Evolutionary conservation across 35 echinoderm and acorn worm genomes (phyloP).

Genomic region (Heliocidaris erythrogramma): DNA sequence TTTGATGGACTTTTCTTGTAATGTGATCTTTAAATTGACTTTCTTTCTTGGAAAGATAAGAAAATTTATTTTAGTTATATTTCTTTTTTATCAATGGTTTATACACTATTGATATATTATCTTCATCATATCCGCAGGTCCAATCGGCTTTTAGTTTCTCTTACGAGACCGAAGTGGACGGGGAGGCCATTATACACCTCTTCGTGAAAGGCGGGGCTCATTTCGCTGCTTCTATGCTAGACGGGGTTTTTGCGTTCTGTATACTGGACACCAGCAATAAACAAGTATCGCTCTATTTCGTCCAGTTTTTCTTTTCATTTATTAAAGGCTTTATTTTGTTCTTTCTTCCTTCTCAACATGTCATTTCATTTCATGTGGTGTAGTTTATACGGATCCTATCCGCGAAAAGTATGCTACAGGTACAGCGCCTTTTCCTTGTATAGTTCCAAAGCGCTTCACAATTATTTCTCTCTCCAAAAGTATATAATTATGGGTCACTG

Average conservation of each 20-base stretch:
- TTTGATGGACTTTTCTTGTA: no score
- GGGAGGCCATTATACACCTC: slow-evolving; percentile 87
- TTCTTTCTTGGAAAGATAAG: no score
- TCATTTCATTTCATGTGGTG: background rate
- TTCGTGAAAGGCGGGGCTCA: slow-evolving; percentile 74
- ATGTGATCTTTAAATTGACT: no score
- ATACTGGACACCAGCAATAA: slow-evolving; percentile 79
- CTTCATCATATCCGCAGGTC: slow-evolving; percentile 43
- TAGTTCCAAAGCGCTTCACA: background rate
- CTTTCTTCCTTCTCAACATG: background rate
- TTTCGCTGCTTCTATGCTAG: slow-evolving; percentile 77
- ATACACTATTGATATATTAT: no score
- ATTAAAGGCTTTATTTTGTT: background rate
- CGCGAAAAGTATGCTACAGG: background rate
- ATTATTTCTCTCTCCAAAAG: background rate
- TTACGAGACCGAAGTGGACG: slow-evolving; percentile 84
- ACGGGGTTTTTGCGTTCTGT: slow-evolving; percentile 97
- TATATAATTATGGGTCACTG: no score
- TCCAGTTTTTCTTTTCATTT: background rate
- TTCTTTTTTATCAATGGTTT: no score
- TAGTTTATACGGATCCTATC: background rate
- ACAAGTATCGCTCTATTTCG: slow-evolving; percentile 46
- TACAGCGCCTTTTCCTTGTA: background rate
- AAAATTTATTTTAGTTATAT: no score
- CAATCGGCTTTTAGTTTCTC: slow-evolving; percentile 72